Conservation (phyloP, 2,797 vertebrate species). For the Buphagus erythrorhynchus region DNA sequence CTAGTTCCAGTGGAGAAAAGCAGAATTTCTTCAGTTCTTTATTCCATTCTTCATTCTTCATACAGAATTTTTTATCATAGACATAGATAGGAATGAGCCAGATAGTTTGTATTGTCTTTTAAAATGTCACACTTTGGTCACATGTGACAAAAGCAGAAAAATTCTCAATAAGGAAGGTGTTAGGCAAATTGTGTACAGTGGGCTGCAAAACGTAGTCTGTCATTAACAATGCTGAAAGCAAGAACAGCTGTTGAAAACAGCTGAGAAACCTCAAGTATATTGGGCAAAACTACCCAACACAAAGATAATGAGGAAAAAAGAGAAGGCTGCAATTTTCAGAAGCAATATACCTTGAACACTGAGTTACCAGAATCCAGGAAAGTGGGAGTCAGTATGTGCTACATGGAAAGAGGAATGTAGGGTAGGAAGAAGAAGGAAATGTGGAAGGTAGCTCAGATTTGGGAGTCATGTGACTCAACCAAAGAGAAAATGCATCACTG, state of each 20-base stretch:
- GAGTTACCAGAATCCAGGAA: background rate
- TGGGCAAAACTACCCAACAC: background rate
- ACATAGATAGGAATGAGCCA: background rate
- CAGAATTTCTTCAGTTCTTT: background rate
- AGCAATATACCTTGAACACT: background rate
- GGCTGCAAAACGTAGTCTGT: background rate
- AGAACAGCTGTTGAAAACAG: background rate
- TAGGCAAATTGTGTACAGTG: background rate
- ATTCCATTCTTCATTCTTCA: background rate
- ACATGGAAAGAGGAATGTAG: background rate
- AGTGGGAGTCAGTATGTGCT: background rate
- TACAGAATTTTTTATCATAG: background rate
- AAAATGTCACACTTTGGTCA: background rate
- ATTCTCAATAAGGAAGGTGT: background rate
- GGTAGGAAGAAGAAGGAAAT: background rate
- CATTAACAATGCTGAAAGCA: background rate
- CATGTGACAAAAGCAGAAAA: background rate
- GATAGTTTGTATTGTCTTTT: background rate
- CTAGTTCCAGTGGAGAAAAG: background rate
- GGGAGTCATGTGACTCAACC: background rate
- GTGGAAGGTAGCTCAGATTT: background rate
- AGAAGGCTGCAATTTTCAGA: background rate
- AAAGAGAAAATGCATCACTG: background rate
- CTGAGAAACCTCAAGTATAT: background rate
- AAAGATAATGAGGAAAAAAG: background rate